These are phyloP conservation scores for Nematopogon swammerdamellus DNA, from an alignment of 2,888 invertebrate genomes.

Conservation along the genomic window DNA sequence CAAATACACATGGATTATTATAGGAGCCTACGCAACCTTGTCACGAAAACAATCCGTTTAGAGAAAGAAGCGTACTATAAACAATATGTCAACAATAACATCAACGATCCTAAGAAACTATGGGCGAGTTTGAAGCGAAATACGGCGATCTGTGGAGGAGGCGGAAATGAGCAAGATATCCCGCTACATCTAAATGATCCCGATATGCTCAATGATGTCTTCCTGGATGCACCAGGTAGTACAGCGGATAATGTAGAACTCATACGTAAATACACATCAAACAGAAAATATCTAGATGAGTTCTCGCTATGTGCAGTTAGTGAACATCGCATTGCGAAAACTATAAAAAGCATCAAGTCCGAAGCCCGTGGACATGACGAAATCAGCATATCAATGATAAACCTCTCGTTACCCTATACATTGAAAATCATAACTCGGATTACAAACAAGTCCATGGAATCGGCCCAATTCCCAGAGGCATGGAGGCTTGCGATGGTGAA, in stretches of 20 bases:
- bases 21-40: neutral
- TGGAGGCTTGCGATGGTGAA: neutral
- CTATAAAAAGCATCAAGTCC: neutral
- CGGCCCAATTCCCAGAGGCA: neutral
- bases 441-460: neutral
- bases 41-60: neutral
- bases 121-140: neutral
- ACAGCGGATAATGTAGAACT: neutral
- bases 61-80: conserved; percentile 1
- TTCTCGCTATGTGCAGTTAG: neutral
- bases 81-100: neutral
- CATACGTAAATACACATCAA: neutral
- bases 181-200: neutral
- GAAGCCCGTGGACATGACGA: neutral
- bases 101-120: neutral
- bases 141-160: neutral
- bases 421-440: neutral
- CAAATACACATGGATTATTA: neutral
- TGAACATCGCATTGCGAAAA: neutral
- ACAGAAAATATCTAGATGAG: neutral
- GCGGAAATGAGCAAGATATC: neutral
- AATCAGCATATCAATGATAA: neutral
- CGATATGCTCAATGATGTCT: neutral
- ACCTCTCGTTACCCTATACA: neutral
- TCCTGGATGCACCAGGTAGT: neutral